These are phyloP conservation scores for Rhadina sibilatrix DNA, from an alignment of 2,113 vertebrate genomes.

Conservation along the genomic window DNA sequence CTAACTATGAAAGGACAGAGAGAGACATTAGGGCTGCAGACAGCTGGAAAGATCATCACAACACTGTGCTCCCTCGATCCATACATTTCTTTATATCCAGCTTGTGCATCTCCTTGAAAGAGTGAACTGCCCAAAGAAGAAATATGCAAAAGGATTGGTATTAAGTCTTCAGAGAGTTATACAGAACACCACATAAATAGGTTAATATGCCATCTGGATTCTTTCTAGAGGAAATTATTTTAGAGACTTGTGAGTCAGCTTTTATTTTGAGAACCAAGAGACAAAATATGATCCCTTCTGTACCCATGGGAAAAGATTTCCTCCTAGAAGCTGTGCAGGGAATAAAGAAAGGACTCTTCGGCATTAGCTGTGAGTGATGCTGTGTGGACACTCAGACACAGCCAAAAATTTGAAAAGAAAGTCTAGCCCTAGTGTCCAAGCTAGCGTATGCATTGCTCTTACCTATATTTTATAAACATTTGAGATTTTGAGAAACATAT, in stretches of 20 bases:
- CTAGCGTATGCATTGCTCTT: background rate
- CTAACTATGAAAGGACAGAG: background rate
- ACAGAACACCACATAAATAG: background rate
- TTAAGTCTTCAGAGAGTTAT: background rate
- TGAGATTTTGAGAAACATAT: background rate
- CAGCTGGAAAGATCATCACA: fast-evolving
- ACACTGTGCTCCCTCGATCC: fast-evolving
- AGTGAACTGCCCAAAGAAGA: background rate
- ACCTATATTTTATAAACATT: background rate
- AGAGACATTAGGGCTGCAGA: background rate
- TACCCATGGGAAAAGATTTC: background rate
- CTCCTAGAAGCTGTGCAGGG: background rate
- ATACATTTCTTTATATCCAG: background rate
- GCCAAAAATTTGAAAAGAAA: background rate
- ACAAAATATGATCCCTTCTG: background rate
- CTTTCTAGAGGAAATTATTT: background rate
- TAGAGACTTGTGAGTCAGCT: background rate
- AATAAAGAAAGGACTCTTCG: background rate
- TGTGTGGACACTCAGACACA: background rate
- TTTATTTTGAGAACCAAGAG: background rate
- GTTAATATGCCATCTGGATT: background rate
- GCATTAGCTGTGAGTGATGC: background rate
- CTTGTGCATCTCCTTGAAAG: background rate
- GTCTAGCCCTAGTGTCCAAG: background rate
- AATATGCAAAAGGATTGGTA: background rate